Base-by-base conservation (phyloP, 1,140 invertebrate species). In the Augochlora pura region DNA sequence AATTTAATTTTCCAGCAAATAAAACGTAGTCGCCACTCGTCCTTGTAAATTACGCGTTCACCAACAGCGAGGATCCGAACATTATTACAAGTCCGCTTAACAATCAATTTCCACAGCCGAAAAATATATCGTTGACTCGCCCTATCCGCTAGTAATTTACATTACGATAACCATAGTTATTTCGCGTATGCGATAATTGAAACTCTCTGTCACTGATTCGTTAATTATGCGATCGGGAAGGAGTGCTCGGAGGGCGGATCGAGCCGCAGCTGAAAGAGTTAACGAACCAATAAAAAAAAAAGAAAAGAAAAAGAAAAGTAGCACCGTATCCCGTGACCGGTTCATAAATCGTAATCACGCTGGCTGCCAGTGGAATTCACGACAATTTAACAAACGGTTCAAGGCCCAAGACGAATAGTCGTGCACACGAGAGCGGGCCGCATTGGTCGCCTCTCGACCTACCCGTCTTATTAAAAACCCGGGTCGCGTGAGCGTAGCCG, bases 291-390 rank as follows among this genome's bases (percentile, higher is more conserved):
- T 88, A 83, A 87, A 87, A 83, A 84, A 84, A 81, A 57, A 52
- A 14, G 4, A 21, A 52, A 52, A 52, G 16, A 18, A 52, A 18
- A 52, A 52, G 42, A 46, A 46, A 46, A 46, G 42, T 5, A 46
- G 12, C 12, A 46, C 2, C 49, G 54, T 87, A 88, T 88, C 83
- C 74, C 60, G 75, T 59, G 75, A 70, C 65, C 71, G 78, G 77
- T 83, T 83, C 86, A 89, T 90, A 90, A 90, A 90, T 90, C 82
- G 88, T 82, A 90, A 90, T 90, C 85, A 89, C 77, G 81, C 27
- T 27, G 72, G 68, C 76, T 86, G 81, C 75, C 79, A 76, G 64
- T n/a, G 74, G 62, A 83, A 82, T 85, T 83, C 73, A 80, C 84
- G 81, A 88, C 85, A 85, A 84, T 87, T 88, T 86, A 86, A 84